Percentiles rank a stretch among this genome's conserved stretches.
phyloP scores from a whole-genome alignment of 2,113 vertebrate genomes.

The Willisornis vidua region DNA sequence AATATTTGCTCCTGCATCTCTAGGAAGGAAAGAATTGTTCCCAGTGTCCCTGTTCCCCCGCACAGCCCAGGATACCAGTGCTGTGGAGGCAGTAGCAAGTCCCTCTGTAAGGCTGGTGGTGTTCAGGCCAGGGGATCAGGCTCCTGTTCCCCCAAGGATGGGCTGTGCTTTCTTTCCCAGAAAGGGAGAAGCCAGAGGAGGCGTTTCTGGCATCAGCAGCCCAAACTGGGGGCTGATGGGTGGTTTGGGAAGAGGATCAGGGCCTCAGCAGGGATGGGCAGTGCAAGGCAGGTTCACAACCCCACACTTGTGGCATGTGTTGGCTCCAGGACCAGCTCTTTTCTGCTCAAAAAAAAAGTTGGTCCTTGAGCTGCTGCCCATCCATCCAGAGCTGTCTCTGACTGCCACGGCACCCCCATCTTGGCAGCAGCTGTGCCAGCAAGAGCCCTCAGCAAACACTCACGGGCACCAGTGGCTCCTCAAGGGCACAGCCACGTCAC shows the following conservation, averaged over 20 bases:
- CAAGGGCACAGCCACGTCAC: accelerated
- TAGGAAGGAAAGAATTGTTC: not conserved
- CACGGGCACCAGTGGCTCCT: not conserved
- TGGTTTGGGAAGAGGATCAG: not conserved
- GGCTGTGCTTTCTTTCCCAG: not conserved
- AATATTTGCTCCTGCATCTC: accelerated
- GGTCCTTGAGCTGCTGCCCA: not conserved
- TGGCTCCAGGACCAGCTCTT: not conserved
- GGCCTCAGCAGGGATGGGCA: not conserved
- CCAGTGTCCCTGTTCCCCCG: not conserved
- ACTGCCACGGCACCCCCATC: not conserved
- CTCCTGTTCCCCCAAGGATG: not conserved
- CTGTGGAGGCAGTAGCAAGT: not conserved
- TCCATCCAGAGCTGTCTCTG: accelerated
- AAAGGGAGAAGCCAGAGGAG: not conserved
- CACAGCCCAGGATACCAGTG: not conserved
- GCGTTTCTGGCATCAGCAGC: not conserved
- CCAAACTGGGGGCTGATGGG: not conserved
- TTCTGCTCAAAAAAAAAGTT: not conserved
- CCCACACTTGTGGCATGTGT: not conserved
- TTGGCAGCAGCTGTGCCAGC: not conserved
- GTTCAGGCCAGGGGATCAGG: accelerated
- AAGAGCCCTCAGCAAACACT: constrained; percentile 35
- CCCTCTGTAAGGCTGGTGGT: not conserved
- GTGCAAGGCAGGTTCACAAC: not conserved